phyloP scores from a whole-genome alignment of 2,113 vertebrate species.

The Chlorodrepanis virens region DNA sequence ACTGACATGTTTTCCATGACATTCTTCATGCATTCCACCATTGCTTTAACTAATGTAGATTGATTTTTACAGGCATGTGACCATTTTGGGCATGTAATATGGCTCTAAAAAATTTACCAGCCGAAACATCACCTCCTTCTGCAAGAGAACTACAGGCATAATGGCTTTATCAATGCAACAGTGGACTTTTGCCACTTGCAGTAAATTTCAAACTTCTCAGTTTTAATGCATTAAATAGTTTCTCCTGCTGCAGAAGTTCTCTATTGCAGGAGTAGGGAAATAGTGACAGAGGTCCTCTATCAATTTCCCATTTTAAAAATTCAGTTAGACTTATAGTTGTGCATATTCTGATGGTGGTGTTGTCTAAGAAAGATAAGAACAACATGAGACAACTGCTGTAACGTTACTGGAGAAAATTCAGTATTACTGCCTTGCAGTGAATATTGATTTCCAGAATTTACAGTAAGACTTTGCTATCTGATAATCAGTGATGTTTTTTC shows the following conservation, averaged over 20 bases:
- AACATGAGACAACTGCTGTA: neutral
- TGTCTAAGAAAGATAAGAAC: neutral
- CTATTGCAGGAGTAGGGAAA: neutral
- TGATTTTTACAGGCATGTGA: neutral
- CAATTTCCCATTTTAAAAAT: neutral
- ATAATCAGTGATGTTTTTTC: neutral
- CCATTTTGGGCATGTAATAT: neutral
- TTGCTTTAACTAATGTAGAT: neutral
- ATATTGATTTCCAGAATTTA: neutral
- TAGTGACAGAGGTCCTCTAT: neutral
- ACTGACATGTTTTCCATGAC: neutral
- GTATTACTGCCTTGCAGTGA: neutral
- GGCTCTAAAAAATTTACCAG: constrained; percentile 9
- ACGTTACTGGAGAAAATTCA: neutral
- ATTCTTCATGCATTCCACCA: neutral
- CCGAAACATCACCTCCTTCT: neutral
- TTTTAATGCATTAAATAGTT: constrained; percentile 25
- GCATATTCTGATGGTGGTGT: neutral
- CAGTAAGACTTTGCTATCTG: neutral
- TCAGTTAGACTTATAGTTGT: neutral
- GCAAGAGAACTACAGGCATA: neutral
- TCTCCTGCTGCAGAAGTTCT: neutral
- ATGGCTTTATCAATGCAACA: neutral
- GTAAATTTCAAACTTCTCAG: neutral
- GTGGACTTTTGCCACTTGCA: neutral